Percentiles rank a stretch among this genome's conserved stretches.
phyloP scores from a whole-genome alignment of 2,797 vertebrate species.

The Sciurus vulgaris region DNA sequence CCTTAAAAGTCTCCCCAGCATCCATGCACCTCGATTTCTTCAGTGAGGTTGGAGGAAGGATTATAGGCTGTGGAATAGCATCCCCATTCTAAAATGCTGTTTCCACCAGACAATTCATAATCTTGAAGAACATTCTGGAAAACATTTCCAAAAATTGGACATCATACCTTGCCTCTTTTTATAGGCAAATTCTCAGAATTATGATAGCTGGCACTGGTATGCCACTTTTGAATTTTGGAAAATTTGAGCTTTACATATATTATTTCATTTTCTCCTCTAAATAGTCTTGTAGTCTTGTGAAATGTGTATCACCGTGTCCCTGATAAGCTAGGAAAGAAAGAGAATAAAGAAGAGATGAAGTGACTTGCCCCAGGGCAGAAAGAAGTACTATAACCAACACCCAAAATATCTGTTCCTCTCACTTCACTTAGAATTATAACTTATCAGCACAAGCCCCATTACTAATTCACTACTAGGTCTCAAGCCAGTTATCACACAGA shows the following conservation, averaged over 20 bases:
- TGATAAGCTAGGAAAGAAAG: background rate
- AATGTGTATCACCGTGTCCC: background rate
- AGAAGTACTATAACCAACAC: background rate
- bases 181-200: background rate
- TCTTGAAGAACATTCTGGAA: constrained; percentile 42
- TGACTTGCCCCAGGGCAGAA: background rate
- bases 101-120: constrained; percentile 13
- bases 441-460: background rate
- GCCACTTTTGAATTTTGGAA: background rate
- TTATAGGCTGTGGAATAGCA: background rate
- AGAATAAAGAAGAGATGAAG: background rate
- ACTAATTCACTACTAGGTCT: background rate
- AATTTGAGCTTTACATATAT: background rate
- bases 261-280: background rate
- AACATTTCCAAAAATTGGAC: background rate
- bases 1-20: background rate
- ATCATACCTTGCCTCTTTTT: background rate
- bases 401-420: background rate
- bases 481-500: background rate
- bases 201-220: background rate
- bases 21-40: background rate
- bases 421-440: background rate
- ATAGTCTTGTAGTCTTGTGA: background rate
- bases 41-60: background rate
- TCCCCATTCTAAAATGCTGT: background rate